phyloP scores from a whole-genome alignment of 2,888 invertebrate species.

The Minunthozetes semirufus region DNA sequence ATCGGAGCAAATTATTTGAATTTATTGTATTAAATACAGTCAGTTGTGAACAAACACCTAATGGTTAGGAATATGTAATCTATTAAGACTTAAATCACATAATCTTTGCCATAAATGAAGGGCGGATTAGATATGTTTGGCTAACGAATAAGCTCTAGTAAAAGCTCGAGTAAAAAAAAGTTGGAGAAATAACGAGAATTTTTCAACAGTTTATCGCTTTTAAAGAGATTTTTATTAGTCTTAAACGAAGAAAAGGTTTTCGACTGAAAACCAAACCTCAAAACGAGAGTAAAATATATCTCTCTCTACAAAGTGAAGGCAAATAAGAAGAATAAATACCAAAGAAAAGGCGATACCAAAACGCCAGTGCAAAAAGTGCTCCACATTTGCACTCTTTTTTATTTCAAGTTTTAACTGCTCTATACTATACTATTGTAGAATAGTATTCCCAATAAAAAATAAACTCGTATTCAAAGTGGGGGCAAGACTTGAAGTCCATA shows the following conservation, averaged over 20 bases:
- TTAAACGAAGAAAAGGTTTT: not conserved
- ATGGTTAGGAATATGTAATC: not conserved
- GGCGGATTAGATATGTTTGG: not conserved
- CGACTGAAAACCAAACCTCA: not conserved
- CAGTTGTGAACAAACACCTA: conserved; percentile 3
- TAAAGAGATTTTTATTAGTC: not conserved
- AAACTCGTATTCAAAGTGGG: conserved; percentile 6
- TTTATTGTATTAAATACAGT: not conserved
- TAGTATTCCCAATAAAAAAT: not conserved
- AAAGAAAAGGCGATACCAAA: not conserved
- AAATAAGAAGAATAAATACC: not conserved
- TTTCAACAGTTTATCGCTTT: not conserved
- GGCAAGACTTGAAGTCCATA: not conserved
- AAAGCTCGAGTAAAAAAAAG: too few species aligned
- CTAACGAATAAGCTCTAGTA: too few species aligned
- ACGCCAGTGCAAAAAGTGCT: not conserved
- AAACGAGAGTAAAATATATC: not conserved
- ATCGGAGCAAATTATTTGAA: not conserved
- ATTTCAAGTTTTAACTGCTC: not conserved
- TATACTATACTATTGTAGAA: not conserved
- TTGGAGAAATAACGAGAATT: not conserved
- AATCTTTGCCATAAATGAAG: not conserved
- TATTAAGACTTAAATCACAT: not conserved
- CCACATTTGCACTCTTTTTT: not conserved
- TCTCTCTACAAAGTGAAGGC: too few species aligned